phyloP scores from a whole-genome alignment of 2,888 invertebrate species.

The Ectemnius cavifrons region DNA sequence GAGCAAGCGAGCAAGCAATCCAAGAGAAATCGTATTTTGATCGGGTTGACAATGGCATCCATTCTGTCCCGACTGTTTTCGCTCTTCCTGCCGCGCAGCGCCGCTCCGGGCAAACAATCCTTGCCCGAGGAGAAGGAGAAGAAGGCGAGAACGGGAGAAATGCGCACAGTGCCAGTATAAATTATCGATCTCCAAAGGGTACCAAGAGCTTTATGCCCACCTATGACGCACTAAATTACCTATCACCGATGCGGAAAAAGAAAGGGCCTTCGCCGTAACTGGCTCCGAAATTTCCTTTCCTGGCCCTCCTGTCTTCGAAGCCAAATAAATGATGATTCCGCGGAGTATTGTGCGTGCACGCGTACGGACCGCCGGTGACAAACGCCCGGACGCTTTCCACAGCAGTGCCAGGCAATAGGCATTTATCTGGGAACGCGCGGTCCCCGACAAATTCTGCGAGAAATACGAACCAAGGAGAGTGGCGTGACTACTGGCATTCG shows the following conservation, averaged over 20 bases:
- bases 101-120: slow-evolving; percentile 17
- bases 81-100: too few species aligned
- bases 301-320: slow-evolving; percentile 36
- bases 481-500: too few species aligned
- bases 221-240: slow-evolving; percentile 56
- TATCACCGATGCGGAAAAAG: slow-evolving; percentile 25
- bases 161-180: slow-evolving; percentile 14
- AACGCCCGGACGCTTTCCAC: slow-evolving; percentile 33
- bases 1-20: background rate
- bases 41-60: background rate
- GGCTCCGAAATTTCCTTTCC: slow-evolving; percentile 15
- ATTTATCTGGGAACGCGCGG: slow-evolving; percentile 12
- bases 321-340: slow-evolving; percentile 54
- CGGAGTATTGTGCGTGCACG: slow-evolving; percentile 15
- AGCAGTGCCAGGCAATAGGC: slow-evolving; percentile 34
- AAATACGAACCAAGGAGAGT: slow-evolving; percentile 23
- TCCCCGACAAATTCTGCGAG: slow-evolving; percentile 33
- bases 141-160: background rate
- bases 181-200: slow-evolving; percentile 46
- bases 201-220: slow-evolving; percentile 24
- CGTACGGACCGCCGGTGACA: slow-evolving; percentile 28
- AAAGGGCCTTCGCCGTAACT: slow-evolving; percentile 47
- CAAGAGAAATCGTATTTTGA: slow-evolving; percentile 9
- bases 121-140: background rate
- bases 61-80: slow-evolving; percentile 9